Evolutionary conservation across 2,888 invertebrate species (phyloP).

Genomic region (Lathronympha strigana): DNA sequence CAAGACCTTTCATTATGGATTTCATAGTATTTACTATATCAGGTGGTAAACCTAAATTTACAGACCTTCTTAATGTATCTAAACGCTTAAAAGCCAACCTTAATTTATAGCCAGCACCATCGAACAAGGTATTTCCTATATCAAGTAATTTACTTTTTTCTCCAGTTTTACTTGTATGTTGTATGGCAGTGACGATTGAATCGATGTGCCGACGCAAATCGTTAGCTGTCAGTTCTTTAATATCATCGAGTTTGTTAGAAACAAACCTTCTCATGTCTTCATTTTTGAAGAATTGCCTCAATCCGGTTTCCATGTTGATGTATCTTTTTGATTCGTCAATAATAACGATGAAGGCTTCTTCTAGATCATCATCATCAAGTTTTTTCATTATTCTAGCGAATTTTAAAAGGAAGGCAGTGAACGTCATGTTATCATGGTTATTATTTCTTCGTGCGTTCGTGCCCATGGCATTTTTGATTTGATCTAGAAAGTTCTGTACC

Average conservation of each 20-base stretch:
- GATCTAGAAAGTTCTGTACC: constrained; percentile 53
- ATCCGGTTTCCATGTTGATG: constrained; percentile 54
- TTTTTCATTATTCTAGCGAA: constrained; percentile 47
- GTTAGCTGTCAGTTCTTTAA: constrained; percentile 46
- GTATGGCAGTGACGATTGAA: constrained; percentile 41
- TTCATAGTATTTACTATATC: constrained; percentile 51
- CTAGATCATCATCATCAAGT: constrained; percentile 56
- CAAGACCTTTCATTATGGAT: constrained; percentile 49
- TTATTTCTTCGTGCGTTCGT: constrained; percentile 30
- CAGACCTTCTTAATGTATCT: constrained; percentile 45
- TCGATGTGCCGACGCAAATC: constrained; percentile 49
- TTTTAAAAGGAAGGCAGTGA: constrained; percentile 59
- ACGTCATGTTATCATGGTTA: constrained; percentile 40
- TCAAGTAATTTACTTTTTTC: constrained; percentile 46
- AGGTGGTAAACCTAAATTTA: constrained; percentile 43
- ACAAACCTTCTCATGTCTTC: constrained; percentile 49
- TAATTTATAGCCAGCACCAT: constrained; percentile 47
- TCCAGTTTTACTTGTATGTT: constrained; percentile 42
- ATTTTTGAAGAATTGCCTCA: constrained; percentile 53
- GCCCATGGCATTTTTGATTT: constrained; percentile 51
- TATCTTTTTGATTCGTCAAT: constrained; percentile 56
- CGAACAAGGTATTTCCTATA: constrained; percentile 59
- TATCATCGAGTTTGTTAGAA: constrained; percentile 46
- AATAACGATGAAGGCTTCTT: constrained; percentile 50
- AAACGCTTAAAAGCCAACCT: constrained; percentile 3